These are phyloP conservation scores for Symphodus melops DNA, from an alignment of 2,113 vertebrate species.

Conservation along the genomic window DNA sequence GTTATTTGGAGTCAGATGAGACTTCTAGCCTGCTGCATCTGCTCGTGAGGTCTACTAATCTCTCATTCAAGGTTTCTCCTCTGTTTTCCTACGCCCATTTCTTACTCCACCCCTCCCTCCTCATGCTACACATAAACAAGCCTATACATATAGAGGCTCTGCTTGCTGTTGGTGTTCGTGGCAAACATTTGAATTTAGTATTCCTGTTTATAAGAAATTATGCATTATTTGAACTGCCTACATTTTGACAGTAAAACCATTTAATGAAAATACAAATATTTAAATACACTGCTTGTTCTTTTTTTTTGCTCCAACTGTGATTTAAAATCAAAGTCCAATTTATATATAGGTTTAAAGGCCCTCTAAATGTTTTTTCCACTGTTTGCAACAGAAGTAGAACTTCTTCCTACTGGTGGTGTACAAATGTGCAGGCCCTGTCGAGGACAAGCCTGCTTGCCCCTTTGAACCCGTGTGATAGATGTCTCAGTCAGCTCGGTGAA, in stretches of 20 bases:
- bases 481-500: slow-evolving; percentile 48
- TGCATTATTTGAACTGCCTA: no score
- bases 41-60: slow-evolving; percentile 42
- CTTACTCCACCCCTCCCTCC: slow-evolving; percentile 68
- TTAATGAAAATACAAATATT: not conserved
- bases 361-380: no score
- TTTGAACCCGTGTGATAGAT: slow-evolving; percentile 69
- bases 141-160: not conserved
- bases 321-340: no score
- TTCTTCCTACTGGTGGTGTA: slow-evolving; percentile 27
- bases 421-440: slow-evolving; percentile 55
- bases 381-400: no score
- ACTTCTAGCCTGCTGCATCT: slow-evolving; percentile 28
- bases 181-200: no score
- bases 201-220: no score
- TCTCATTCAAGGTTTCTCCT: slow-evolving; percentile 60
- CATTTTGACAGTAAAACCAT: not conserved
- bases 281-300: no score
- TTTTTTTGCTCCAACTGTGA: no score
- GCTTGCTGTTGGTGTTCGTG: not conserved
- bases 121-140: slow-evolving; percentile 46
- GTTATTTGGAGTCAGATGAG: slow-evolving; percentile 13
- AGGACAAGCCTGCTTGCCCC: slow-evolving; percentile 54
- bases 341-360: no score
- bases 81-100: slow-evolving; percentile 50